phyloP scores from a whole-genome alignment of 2,113 vertebrate species.

The Macquaria ambigua region DNA sequence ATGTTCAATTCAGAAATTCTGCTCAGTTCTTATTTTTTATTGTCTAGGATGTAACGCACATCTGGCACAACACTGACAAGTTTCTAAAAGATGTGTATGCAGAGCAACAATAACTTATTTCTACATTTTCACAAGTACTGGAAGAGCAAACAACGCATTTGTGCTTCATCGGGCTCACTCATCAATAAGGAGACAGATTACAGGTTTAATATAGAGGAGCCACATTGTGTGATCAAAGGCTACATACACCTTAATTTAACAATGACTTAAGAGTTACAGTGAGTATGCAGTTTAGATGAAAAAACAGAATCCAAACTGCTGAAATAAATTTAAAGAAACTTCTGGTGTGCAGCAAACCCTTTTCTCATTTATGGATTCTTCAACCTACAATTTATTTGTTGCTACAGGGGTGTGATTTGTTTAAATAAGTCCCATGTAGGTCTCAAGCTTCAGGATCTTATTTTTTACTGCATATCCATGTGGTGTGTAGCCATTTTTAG shows the following conservation, averaged over 20 bases:
- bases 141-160: too few species aligned
- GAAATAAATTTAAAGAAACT: neutral
- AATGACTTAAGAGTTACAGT: neutral
- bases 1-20: neutral
- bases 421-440: neutral
- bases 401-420: neutral
- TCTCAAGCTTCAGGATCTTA: neutral
- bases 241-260: too few species aligned
- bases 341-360: neutral
- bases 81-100: neutral
- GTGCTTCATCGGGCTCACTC: neutral
- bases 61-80: neutral
- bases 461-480: neutral
- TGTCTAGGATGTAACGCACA: neutral
- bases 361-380: too few species aligned
- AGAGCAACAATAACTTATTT: neutral
- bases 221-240: too few species aligned
- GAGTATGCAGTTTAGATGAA: neutral
- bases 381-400: neutral
- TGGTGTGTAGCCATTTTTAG: neutral
- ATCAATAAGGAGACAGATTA: neutral
- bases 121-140: neutral
- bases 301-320: neutral
- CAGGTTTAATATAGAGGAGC: too few species aligned
- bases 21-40: neutral